A percentile compares a stretch with the other conserved stretches of the same genome.
Evolutionary conservation across 2,888 invertebrate species (phyloP).

Genomic region (Megaustenia siamemsis): DNA sequence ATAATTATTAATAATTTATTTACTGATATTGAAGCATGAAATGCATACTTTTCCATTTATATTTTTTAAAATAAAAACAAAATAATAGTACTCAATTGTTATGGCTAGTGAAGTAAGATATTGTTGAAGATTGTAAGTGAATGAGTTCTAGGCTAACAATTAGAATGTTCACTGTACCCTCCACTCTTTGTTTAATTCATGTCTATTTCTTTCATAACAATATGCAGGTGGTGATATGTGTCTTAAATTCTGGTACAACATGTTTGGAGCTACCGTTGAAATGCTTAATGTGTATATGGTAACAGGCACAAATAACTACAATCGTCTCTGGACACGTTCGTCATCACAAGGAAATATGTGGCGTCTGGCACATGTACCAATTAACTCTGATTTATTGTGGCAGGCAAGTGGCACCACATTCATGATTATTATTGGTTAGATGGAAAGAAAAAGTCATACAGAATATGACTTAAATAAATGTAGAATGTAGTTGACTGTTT

Average conservation of each 20-base stretch:
- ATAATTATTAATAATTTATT: too few relatives aligned
- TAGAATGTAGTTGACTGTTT: too few relatives aligned
- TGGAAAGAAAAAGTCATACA: background rate
- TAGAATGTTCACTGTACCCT: background rate
- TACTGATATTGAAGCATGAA: too few relatives aligned
- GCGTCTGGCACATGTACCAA: conserved; percentile 63
- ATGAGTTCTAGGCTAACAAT: too few relatives aligned
- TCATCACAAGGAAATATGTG: conserved; percentile 71
- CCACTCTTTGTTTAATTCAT: background rate
- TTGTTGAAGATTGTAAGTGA: too few relatives aligned
- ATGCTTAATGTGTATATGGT: conserved; percentile 71
- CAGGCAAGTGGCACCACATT: conserved; percentile 55
- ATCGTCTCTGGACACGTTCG: conserved; percentile 71
- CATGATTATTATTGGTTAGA: background rate
- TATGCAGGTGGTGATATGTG: conserved; percentile 62
- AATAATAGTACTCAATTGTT: too few relatives aligned
- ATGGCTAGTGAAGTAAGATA: too few relatives aligned
- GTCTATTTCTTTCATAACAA: background rate
- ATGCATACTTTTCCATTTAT: too few relatives aligned
- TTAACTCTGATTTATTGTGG: conserved; percentile 62
- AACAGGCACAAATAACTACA: conserved; percentile 58
- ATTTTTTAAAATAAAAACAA: too few relatives aligned
- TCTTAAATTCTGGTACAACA: conserved; percentile 77
- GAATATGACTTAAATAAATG: too few relatives aligned
- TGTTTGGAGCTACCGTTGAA: conserved; percentile 74